Evolutionary conservation across 2,113 vertebrate genomes (phyloP), one percentile per base, ranked within the genome.

Genomic region (Brienomyrus brachyistius): DNA sequence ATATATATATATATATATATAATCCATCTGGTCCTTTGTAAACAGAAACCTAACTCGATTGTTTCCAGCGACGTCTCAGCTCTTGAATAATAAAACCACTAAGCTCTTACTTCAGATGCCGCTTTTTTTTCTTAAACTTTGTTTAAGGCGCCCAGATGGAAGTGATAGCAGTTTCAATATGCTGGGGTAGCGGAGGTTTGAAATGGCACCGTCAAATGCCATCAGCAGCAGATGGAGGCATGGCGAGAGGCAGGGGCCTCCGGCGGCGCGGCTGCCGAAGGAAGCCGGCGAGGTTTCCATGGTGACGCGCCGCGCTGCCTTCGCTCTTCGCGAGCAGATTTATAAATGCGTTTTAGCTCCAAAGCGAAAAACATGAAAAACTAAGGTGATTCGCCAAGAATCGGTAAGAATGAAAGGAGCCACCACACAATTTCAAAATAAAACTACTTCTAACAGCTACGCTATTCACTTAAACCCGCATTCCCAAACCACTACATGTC

Each of bases 51-150:
- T 50, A 27, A 19, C 50, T 31, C 85, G 35, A 23, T 31, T 86
- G 47, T 50, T 50, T 85, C 85, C 47, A 52, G 50, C 50, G 0
- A 23, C 27, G 13, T 54, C 85, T 86, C 48, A 54, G 50, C 27
- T 86, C 50, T 86, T 86, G 83, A 51, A 48, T 52, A 86, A 31
- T 86, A 51, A 86, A 50, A 54, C n/a, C 62, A 31, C 62, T 31
- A 45, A 4, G 50, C 50, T 86, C 85, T 54, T 35, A 74, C 59
- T 50, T 62, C 45, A 70, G 45, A 50, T 11, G 87, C 86, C 0
- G 56, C 87, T 70, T 43, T n/a, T n/a, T n/a, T n/a, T n/a, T n/a
- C n/a, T n/a, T n/a, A n/a, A 66, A 88, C 87, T 88, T 21, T 66
- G 35, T 66, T 47, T 45, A 43, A 47, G 31, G 45, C 45, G 15